Evolutionary conservation across 2,113 vertebrate species (phyloP), one percentile per base, ranked within the genome.

Genomic region (Fukomys damarensis): DNA sequence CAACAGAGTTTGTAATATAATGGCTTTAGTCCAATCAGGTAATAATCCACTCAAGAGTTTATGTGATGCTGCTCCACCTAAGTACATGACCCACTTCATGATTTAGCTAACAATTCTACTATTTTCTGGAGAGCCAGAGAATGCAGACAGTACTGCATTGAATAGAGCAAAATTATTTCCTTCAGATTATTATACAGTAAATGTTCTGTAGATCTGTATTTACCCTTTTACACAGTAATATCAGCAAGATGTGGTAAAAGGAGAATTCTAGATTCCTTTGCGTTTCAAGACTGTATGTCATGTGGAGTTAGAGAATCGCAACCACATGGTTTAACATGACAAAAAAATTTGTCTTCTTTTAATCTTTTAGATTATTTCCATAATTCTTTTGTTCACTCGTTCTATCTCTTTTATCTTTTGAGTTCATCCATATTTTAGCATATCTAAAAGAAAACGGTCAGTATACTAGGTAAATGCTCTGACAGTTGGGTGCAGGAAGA

Each of bases 31-130:
- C 61, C n/a, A 81, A 24, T 93, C 77, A 94, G 72, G 43, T 97
- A 96, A 96, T 92, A 92, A 96, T 76, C 61, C 59, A 96, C 46
- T 92, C 63, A 95, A 30, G 35, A 91, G 5, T 94, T 96, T 96
- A 89, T 92, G 70, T 92, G 85, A 96, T 96, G 95, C 81, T 83
- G 81, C 49, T 95, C 43, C 77, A 91, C 11, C 95, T 63, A 92
- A 94, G 72, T 93, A 95, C 20, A 82, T 95, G 86, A 96, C 65
- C 58, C 38, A 96, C 35, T 91, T 94, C 59, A 82, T 38, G 92
- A 59, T 22, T 88, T 88, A 70, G n/a, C 30, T 91, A 88, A 56
- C 22, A 91, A 90, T 7, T 89, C 43, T 81, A 41, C 76, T 89
- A 28, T 70, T 95, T 97, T 93, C 65, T 88, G 2, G 38, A 85